Evolutionary conservation across 1,140 invertebrate species (phyloP).

Genomic region (Bombus soroeensis): DNA sequence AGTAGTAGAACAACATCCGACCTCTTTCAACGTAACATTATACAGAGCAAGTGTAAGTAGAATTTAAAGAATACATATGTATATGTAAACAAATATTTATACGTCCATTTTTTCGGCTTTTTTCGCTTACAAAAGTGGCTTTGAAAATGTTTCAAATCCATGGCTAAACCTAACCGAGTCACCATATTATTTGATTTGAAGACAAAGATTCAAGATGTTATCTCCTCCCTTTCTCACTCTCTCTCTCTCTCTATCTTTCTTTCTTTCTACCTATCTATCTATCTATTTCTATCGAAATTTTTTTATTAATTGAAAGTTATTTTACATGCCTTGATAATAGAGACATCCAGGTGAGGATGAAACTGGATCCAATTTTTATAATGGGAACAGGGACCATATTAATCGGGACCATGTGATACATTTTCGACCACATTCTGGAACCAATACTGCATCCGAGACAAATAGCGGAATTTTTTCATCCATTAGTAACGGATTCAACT

Average conservation of each 20-base stretch:
- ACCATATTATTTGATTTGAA: neutral
- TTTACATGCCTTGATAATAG: constrained; percentile 55
- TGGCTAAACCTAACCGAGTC: too few relatives aligned
- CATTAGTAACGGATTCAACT: constrained; percentile 90
- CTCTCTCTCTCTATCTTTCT: neutral
- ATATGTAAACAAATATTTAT: too few relatives aligned
- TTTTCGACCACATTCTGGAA: constrained; percentile 75
- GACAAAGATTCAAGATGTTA: neutral
- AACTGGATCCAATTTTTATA: constrained; percentile 66
- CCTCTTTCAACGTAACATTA: constrained; percentile 92
- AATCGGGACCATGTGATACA: constrained; percentile 79
- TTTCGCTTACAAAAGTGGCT: too few relatives aligned
- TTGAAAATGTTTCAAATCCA: too few relatives aligned
- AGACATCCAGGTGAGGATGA: constrained; percentile 72
- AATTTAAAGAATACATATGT: neutral
- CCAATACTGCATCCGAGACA: constrained; percentile 76
- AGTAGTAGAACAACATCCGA: constrained; percentile 93
- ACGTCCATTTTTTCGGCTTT: too few relatives aligned
- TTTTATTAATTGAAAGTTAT: neutral
- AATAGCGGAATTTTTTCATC: constrained; percentile 88
- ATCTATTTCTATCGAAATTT: neutral
- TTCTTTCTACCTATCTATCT: neutral
- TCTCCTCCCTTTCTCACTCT: neutral
- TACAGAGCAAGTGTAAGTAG: constrained; percentile 90
- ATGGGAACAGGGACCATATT: constrained; percentile 69